phyloP scores from a whole-genome alignment of 2,888 invertebrate genomes.

The Drosophila lutescens region DNA sequence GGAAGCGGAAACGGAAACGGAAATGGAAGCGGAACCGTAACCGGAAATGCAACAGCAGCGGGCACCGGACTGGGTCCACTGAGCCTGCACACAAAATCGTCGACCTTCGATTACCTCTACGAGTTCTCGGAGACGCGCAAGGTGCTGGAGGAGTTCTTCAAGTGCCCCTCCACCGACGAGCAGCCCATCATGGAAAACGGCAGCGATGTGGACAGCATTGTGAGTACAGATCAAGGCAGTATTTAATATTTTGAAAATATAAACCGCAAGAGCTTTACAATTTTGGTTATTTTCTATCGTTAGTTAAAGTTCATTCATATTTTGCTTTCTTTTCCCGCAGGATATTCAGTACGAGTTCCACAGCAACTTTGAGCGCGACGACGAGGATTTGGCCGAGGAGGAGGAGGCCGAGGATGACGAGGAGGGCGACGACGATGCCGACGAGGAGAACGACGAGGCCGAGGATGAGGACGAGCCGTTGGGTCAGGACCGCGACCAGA shows the following conservation, averaged over 20 bases:
- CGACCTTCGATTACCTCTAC: slow-evolving; percentile 94
- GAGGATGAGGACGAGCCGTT: slow-evolving; percentile 71
- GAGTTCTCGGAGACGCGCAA: slow-evolving; percentile 96
- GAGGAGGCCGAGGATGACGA: slow-evolving; percentile 34
- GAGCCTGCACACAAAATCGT: slow-evolving; percentile 83
- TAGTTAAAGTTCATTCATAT: too few relatives aligned
- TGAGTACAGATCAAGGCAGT: slow-evolving; percentile 59
- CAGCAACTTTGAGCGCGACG: slow-evolving; percentile 78
- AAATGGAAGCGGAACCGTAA: slow-evolving; percentile 1
- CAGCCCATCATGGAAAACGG: slow-evolving; percentile 85
- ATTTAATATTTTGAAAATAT: too few relatives aligned
- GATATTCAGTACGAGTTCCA: slow-evolving; percentile 86
- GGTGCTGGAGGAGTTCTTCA: slow-evolving; percentile 95
- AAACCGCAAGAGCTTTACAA: too few relatives aligned
- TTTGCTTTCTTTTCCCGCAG: slow-evolving; percentile 81
- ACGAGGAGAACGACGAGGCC: slow-evolving; percentile 73
- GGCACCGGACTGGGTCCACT: slow-evolving; percentile 44
- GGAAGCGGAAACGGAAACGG: background rate
- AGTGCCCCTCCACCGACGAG: slow-evolving; percentile 87
- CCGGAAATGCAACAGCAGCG: slow-evolving; percentile 12
- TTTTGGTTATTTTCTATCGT: too few relatives aligned
- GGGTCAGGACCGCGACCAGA: slow-evolving; percentile 35
- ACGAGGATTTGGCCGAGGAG: slow-evolving; percentile 62
- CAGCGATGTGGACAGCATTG: slow-evolving; percentile 84
- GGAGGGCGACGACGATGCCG: slow-evolving; percentile 61